Evolutionary conservation across 2,113 vertebrate species (phyloP), one percentile per base, ranked within the genome.

Genomic region (Garra rufa): DNA sequence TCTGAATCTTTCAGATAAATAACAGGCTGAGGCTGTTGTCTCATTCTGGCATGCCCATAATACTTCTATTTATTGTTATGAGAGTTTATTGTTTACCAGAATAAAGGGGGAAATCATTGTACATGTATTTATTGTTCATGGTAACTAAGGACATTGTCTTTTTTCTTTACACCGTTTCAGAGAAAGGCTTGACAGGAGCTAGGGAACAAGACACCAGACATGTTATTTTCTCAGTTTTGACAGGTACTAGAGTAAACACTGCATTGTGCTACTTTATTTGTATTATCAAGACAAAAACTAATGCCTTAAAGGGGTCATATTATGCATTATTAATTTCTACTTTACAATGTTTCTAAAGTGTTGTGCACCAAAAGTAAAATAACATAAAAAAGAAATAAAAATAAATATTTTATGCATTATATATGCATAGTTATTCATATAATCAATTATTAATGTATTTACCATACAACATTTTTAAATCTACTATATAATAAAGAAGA

Each of bases 101-200:
- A 57, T 57, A 34, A 41, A 77, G 30, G 3, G 9, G 21, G 2
- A 41, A 15, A 26, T 41, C 30, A 24, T 24, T 57, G n/a, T 28
- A 28, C n/a, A 24, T 61, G 38, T 21, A 24, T 43, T 41, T 78
- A 41, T 77, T 77, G n/a, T 21, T 77, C 9, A 7, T 44, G n/a
- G 55, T 55, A 83, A 75, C 71, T 46, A 63, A 83, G 38, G 15
- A 15, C 61, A 57, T 30, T 17, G 24, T 78, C 14, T 63, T 52
- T 73, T 76, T 71, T 69, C 34, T 71, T 71, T 19, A 34, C 24
- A 50, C 8, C 6, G 21, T 83, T 74, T 83, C 24, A 13, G 73
- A 83, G 41, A 34, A 50, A 84, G 30, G 52, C 89, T 73, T 69
- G 88, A 90, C 84, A 89, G 85, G 89, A 88, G 88, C 88, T 87